Conservation (phyloP, 2,797 vertebrate genomes). For the Nyctalus aviator region DNA sequence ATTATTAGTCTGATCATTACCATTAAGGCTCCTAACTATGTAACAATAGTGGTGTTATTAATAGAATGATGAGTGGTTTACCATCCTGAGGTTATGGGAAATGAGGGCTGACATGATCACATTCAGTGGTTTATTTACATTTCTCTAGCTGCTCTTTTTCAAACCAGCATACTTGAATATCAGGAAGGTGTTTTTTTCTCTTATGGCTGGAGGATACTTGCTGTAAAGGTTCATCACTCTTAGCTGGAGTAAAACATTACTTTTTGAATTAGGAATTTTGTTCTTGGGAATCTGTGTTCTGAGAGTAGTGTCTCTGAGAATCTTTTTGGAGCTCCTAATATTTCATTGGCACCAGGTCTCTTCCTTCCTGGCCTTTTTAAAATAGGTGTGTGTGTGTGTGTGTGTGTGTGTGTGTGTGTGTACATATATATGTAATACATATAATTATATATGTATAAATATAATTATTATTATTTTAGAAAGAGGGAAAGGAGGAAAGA, state of each 20-base stretch:
- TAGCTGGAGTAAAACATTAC: not conserved
- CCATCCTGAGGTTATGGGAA: constrained; percentile 14
- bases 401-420: no score
- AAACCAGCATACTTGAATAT: not conserved
- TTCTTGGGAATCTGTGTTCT: not conserved
- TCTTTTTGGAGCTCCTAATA: not conserved
- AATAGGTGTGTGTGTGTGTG: no score
- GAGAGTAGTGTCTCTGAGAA: not conserved
- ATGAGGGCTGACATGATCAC: not conserved
- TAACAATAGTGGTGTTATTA: not conserved
- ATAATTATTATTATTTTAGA: not conserved
- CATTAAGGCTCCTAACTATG: not conserved
- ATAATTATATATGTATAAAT: no score
- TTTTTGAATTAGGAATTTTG: constrained; percentile 9
- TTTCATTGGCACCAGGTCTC: not conserved
- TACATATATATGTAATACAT: no score
- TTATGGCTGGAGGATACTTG: not conserved
- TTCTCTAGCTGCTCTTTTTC: constrained; percentile 11
- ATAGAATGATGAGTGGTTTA: not conserved
- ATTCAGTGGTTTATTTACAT: not conserved
- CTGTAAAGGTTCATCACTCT: not conserved
- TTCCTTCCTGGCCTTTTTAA: not conserved
- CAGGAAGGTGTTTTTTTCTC: not conserved
- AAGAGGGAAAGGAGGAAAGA: not conserved
- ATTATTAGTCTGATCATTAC: not conserved